A percentile compares a stretch with the other conserved stretches of the same genome.
phyloP scores from a whole-genome alignment of 2,113 vertebrate species.

The Gila orcuttii region DNA sequence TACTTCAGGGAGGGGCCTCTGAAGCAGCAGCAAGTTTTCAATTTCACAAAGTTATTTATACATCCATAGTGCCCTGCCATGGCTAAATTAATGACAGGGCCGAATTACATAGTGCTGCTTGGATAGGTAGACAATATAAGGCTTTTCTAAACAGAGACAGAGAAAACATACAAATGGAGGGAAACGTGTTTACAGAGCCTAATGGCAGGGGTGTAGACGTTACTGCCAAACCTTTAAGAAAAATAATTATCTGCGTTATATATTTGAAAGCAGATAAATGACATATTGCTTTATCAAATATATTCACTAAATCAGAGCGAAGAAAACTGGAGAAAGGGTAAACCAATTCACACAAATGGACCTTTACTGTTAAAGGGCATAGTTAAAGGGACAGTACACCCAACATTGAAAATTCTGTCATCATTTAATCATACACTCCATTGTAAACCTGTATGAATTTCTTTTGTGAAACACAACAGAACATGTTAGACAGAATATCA shows the following conservation, averaged over 20 bases:
- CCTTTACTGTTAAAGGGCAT: background rate
- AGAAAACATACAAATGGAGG: background rate
- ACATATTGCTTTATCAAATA: background rate
- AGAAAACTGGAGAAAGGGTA: too few species aligned
- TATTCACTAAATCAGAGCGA: too few species aligned
- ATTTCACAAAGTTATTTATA: conserved; percentile 80
- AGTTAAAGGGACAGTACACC: background rate
- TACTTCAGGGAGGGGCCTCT: conserved; percentile 39
- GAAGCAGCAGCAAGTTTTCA: conserved; percentile 63
- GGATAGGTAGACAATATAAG: background rate
- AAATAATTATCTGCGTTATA: background rate
- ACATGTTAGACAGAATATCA: background rate
- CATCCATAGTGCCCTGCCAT: conserved; percentile 60
- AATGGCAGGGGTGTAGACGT: background rate
- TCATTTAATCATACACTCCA: background rate
- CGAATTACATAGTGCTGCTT: conserved; percentile 32
- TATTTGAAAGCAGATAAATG: background rate
- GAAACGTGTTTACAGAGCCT: background rate
- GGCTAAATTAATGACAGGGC: conserved; percentile 60
- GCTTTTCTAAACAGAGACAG: conserved; percentile 6
- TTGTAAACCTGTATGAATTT: background rate
- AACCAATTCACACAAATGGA: background rate
- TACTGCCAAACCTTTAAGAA: background rate
- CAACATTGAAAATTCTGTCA: background rate
- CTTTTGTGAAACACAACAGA: background rate